Evolutionary conservation across 2,888 invertebrate genomes (phyloP).

Genomic region (Coleophora deauratella): DNA sequence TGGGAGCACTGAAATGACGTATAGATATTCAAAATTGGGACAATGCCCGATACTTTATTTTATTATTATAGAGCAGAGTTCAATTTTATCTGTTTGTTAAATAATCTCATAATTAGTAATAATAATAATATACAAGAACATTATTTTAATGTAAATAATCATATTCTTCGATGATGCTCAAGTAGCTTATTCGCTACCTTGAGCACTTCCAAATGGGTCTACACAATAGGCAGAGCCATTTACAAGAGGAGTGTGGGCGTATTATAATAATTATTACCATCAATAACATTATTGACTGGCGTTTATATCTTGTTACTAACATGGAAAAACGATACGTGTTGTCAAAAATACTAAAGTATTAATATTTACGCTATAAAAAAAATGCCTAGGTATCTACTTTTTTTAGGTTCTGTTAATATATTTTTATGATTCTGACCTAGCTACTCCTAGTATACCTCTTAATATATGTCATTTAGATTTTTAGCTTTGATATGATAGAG

Average conservation of each 20-base stretch:
- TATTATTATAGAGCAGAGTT: too few species aligned
- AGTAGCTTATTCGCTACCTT: too few species aligned
- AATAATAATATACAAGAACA: too few species aligned
- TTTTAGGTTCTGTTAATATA: conserved; percentile 9
- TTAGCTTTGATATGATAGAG: too few species aligned
- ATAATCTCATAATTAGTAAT: too few species aligned
- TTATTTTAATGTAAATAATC: neutral
- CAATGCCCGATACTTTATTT: too few species aligned
- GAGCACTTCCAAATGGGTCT: conserved; percentile 17
- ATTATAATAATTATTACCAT: conserved; percentile 31
- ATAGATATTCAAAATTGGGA: too few species aligned
- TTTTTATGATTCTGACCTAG: conserved; percentile 3
- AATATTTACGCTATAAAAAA: conserved; percentile 18
- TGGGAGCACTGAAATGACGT: too few species aligned
- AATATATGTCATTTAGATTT: too few species aligned
- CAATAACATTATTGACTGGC: conserved; percentile 33
- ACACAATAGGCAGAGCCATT: conserved; percentile 24
- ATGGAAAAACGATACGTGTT: conserved; percentile 31
- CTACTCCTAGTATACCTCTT: too few species aligned
- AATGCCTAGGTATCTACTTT: conserved; percentile 16
- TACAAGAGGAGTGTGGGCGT: conserved; percentile 30
- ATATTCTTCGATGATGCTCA: too few species aligned
- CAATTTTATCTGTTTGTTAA: too few species aligned
- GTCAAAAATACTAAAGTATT: conserved; percentile 34
- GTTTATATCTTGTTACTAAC: conserved; percentile 38